Percentiles rank a stretch among this genome's conserved stretches.
phyloP scores from a whole-genome alignment of 2,888 invertebrate species.

The Himalopsyche kuldschensis region DNA sequence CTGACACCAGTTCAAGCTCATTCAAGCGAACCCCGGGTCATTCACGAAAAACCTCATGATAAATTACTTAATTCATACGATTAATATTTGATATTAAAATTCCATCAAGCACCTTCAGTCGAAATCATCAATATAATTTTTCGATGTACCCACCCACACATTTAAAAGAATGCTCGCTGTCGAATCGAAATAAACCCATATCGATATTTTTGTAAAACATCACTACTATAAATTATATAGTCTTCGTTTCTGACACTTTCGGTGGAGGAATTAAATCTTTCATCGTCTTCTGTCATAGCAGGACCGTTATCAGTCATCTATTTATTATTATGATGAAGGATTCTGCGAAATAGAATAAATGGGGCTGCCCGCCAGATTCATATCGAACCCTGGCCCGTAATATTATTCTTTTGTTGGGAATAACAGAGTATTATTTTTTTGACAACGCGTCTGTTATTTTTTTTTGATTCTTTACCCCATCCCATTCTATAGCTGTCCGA shows the following conservation, averaged over 20 bases:
- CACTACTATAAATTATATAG: too few species aligned
- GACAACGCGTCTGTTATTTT: constrained; percentile 7
- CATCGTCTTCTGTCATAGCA: neutral
- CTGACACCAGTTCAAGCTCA: too few species aligned
- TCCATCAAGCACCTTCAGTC: too few species aligned
- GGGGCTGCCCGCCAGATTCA: constrained; percentile 31
- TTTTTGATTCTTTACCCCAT: neutral
- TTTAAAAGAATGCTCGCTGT: too few species aligned
- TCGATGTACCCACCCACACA: too few species aligned
- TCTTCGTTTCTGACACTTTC: neutral
- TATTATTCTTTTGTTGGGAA: constrained; percentile 28
- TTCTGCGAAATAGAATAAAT: constrained; percentile 12
- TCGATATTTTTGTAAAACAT: too few species aligned
- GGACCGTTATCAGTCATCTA: neutral
- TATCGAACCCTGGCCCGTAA: constrained; percentile 26
- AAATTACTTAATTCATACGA: too few species aligned
- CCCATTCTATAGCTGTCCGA: neutral
- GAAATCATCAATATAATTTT: too few species aligned
- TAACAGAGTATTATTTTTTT: constrained; percentile 25
- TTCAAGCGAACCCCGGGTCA: too few species aligned
- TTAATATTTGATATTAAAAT: too few species aligned
- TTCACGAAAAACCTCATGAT: too few species aligned
- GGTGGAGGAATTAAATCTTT: neutral
- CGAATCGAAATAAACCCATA: too few species aligned
- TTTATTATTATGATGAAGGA: neutral